Evolutionary conservation across 2,797 vertebrate species (phyloP).

Genomic region (Acipenser transmontanus): DNA sequence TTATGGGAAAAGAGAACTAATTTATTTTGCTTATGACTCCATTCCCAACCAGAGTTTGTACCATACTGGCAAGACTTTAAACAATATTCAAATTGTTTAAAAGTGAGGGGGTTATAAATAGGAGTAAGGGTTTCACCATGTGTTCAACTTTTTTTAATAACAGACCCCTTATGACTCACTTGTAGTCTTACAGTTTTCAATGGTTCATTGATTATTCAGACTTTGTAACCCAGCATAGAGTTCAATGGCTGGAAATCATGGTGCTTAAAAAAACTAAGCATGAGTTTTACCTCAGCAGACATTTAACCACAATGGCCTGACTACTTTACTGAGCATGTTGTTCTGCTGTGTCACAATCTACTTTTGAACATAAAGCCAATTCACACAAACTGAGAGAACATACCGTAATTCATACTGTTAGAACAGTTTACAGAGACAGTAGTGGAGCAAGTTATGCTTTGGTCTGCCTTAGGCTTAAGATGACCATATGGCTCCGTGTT

Average conservation of each 20-base stretch:
- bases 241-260: slow-evolving; percentile 22
- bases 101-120: slow-evolving; percentile 33
- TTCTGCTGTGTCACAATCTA: no score
- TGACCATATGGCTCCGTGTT: no score
- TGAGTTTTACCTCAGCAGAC: no score
- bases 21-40: no score
- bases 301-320: no score
- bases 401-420: no score
- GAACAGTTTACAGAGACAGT: no score
- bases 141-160: slow-evolving; percentile 63
- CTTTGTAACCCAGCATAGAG: slow-evolving; percentile 20
- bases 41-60: slow-evolving; percentile 2
- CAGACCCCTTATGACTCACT: slow-evolving; percentile 52
- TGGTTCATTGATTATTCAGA: slow-evolving; percentile 24
- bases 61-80: neutral
- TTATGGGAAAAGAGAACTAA: neutral
- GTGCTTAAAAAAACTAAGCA: neutral
- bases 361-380: no score
- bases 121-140: slow-evolving; percentile 52
- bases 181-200: slow-evolving; percentile 27
- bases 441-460: no score
- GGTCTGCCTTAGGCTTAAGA: no score
- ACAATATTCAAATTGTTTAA: slow-evolving; percentile 20
- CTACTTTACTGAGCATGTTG: no score
- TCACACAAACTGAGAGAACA: no score